Base-by-base conservation (phyloP, 2,113 vertebrate genomes). In the Pteronura brasiliensis region DNA sequence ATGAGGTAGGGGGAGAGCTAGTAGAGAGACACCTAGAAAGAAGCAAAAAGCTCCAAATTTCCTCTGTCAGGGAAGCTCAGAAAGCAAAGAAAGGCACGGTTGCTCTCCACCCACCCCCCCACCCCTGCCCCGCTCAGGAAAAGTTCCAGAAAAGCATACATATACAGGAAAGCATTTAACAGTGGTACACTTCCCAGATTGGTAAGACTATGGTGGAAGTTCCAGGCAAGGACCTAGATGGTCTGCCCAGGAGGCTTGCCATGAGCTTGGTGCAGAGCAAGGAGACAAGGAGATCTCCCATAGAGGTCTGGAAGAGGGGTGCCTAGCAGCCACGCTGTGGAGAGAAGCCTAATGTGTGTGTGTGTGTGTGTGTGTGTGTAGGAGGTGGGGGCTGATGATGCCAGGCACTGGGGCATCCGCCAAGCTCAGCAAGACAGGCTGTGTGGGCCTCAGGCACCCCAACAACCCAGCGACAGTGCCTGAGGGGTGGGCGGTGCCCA, bases 331-430 rank as follows among this genome's bases (percentile, higher is more conserved):
- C 4, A 6, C 7, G 3, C 29, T 72, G n/a, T 2, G 3, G 27
- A 55, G 39, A 79, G 69, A 17, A 31, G 21, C 4, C 8, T 12
- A 29, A 1, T 12, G 17, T 44, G 23, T 21, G 47, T 74, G 14
- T 65, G 15, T 3, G 0, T 63, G 25, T 63, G 14, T 12, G 7
- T 3, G 21, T 67, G 65, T 44, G 72, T 76, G 39, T 4, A 31
- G 42, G 42, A 17, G 42, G 20, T 21, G 21, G 14, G 76, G 15
- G 9, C 4, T 20, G 18, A 20, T 4, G 36, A 72, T 5, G 14
- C 10, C 67, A 39, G 47, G 6, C 1, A 17, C 7, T 20, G 0
- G 1, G 61, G 18, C 21, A 25, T 17, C 1, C 0, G 3, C 29
- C 34, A 13, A 15, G 31, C 4, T 42, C 57, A 57, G 34, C 0